Evolutionary conservation across 2,797 vertebrate species (phyloP), one percentile per base, ranked within the genome.

Genomic region (Lindbergichthys nudifrons): DNA sequence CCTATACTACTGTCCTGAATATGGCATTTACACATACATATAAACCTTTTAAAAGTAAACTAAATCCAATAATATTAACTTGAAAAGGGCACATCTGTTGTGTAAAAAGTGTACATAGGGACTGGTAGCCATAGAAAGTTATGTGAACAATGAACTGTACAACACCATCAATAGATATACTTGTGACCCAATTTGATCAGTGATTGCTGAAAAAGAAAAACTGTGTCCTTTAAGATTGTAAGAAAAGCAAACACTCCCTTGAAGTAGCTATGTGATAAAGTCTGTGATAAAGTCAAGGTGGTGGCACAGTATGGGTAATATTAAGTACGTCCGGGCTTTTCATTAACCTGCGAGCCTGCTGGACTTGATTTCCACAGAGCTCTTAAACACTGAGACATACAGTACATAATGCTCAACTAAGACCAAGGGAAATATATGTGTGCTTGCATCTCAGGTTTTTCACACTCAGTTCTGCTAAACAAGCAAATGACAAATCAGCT

Each of bases 281-380:
- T 77, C 67, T 67, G 67, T 58, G 72, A 83, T 77, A 68, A 83
- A 81, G 65, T 64, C 67, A 84, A 64, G 65, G 54, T 78, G 72
- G 70, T 71, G 74, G 75, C 57, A 79, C 30, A 81, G 68, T 71
- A 61, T 61, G 58, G 51, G 36, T 82, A 91, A 91, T 84, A 89
- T 84, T 78, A 90, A 90, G 79, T 80, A 79, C 10, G 39, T 79
- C 86, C 84, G 63, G 79, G 92, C 70, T 90, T 92, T 79, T 92
- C 73, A 90, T 92, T 91, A 93, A 93, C 89, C 66, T 0, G n/a
- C 36, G 75, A 21, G 70, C 46, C 59, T 26, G 36, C 57, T 65
- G 41, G 50, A 70, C 59, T 61, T 41, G 41, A 77, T 86, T 84
- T 79, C 77, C 60, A 69, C 60, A 18, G 23, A 79, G 67, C 13